These are phyloP conservation scores for Myopa tessellatipennis DNA, from an alignment of 2,888 invertebrate species.

Conservation along the genomic window DNA sequence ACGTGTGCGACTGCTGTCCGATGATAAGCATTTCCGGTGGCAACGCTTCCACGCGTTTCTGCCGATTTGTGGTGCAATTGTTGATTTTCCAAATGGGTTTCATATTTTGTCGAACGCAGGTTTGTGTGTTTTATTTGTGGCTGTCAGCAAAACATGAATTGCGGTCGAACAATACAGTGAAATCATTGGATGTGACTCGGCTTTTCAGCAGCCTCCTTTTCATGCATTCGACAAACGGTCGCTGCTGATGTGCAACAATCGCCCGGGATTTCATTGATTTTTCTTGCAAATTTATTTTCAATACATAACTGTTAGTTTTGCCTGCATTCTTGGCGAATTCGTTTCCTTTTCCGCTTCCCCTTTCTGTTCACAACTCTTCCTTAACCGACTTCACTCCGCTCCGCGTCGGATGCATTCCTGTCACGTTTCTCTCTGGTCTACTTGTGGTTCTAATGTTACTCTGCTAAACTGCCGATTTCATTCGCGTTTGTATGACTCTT, in stretches of 20 bases:
- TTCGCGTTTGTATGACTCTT: conserved; percentile 63
- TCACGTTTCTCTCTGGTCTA: conserved; percentile 25
- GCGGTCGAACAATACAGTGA: conserved; percentile 33
- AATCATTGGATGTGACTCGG: conserved; percentile 11
- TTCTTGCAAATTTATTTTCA: no score
- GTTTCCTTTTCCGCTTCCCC: no score
- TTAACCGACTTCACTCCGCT: no score
- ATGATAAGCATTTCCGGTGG: not conserved
- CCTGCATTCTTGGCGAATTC: no score
- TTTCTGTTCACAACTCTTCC: no score
- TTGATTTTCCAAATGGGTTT: conserved; percentile 20
- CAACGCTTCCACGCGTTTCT: not conserved
- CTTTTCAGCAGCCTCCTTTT: not conserved
- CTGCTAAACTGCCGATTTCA: conserved; percentile 63
- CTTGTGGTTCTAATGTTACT: conserved; percentile 33
- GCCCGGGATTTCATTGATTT: conserved; percentile 1
- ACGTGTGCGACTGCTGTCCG: not conserved
- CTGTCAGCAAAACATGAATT: conserved; percentile 32
- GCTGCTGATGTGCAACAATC: conserved; percentile 19
- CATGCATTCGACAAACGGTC: not conserved
- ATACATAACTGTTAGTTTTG: no score
- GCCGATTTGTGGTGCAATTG: conserved; percentile 20
- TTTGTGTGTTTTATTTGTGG: conserved; percentile 14
- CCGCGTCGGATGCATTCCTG: not conserved
- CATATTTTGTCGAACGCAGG: not conserved